phyloP scores from a whole-genome alignment of 2,888 invertebrate species.

The Acronicta leporina region DNA sequence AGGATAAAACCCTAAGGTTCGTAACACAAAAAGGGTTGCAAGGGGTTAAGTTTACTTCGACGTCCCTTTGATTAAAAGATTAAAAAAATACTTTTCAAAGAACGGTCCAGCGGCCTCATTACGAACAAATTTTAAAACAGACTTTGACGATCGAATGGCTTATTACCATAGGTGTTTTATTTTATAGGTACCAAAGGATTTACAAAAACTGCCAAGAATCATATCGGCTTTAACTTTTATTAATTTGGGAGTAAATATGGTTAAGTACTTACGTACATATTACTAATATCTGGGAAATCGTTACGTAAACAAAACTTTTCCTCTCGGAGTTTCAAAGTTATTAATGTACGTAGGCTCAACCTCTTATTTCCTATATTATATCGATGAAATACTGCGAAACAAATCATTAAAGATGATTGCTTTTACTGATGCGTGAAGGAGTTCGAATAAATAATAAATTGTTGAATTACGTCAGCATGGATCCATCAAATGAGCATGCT shows the following conservation, averaged over 20 bases:
- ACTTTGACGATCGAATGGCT: not conserved
- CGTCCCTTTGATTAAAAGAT: slow-evolving; percentile 1
- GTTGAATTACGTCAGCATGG: not conserved
- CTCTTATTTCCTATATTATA: not conserved
- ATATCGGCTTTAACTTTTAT: slow-evolving; percentile 15
- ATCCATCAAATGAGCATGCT: not conserved
- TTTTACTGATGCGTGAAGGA: no score
- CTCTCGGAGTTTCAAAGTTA: slow-evolving; percentile 7
- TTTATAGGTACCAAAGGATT: not conserved
- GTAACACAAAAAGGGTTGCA: slow-evolving; percentile 28
- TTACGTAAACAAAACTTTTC: slow-evolving; percentile 25
- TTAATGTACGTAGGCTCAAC: slow-evolving; percentile 13
- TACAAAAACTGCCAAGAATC: not conserved
- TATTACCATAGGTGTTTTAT: not conserved
- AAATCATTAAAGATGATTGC: no score
- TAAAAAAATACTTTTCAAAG: not conserved
- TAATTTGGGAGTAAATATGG: slow-evolving; percentile 17
- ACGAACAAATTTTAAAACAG: not conserved
- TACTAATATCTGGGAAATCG: slow-evolving; percentile 9
- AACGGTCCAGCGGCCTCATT: slow-evolving; percentile 2
- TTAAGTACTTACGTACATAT: not conserved
- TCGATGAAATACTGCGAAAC: not conserved
- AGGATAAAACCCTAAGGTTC: slow-evolving; percentile 3
- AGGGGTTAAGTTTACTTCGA: not conserved
- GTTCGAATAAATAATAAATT: no score